Evolutionary conservation across 2,113 vertebrate species (phyloP).

Genomic region (Pollimyrus isidori): DNA sequence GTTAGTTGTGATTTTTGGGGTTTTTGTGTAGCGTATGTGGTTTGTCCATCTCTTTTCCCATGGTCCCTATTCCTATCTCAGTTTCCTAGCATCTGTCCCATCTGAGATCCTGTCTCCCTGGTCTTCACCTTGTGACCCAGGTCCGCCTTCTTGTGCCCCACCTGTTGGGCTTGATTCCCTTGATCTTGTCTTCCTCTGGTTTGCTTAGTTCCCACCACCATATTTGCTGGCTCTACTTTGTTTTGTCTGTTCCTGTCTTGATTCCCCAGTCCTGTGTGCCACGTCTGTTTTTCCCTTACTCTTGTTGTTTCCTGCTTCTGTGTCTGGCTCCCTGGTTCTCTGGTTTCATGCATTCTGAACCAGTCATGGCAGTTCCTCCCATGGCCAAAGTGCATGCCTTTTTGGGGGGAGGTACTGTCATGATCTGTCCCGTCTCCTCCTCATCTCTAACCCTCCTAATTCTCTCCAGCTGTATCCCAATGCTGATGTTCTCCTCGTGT

Average conservation of each 20-base stretch:
- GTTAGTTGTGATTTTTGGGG: background rate
- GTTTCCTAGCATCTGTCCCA: background rate
- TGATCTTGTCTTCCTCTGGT: background rate
- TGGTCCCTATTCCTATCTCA: background rate
- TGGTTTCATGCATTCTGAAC: background rate
- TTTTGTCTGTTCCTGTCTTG: background rate
- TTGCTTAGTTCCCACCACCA: background rate
- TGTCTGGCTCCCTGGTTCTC: background rate
- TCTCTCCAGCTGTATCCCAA: background rate
- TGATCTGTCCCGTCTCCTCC: background rate
- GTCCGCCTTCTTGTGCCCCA: background rate
- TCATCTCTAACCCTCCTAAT: background rate
- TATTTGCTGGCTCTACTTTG: background rate
- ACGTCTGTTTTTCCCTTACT: background rate
- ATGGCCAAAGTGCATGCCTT: background rate
- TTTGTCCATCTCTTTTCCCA: background rate
- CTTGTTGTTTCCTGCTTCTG: background rate
- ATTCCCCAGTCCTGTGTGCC: background rate
- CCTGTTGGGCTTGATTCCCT: background rate
- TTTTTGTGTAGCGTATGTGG: background rate
- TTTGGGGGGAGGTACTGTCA: too few relatives aligned
- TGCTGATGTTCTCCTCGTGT: background rate
- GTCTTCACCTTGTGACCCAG: background rate
- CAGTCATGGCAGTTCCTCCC: background rate
- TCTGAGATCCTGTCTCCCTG: background rate